Evolutionary conservation across 2,113 vertebrate species (phyloP).

Genomic region (Gallinago jamesoni): DNA sequence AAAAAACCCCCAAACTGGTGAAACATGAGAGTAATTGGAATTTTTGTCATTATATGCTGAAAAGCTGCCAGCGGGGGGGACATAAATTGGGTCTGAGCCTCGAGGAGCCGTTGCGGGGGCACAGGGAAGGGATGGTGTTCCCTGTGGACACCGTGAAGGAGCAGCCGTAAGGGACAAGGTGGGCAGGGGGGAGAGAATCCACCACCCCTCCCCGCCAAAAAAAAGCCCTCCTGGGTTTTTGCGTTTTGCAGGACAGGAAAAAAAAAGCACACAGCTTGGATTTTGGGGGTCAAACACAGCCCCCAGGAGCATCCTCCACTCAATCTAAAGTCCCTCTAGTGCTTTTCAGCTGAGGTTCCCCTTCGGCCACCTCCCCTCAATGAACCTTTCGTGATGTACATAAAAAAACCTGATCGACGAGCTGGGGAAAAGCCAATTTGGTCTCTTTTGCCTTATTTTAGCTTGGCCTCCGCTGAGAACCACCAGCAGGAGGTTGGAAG

Average conservation of each 20-base stretch:
- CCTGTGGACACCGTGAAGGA: rapidly evolving
- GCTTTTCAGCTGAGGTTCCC: neutral
- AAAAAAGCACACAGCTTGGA: rapidly evolving
- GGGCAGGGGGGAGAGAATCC: rapidly evolving
- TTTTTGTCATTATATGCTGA: neutral
- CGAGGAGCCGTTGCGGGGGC: neutral
- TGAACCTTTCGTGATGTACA: rapidly evolving
- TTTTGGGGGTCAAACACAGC: neutral
- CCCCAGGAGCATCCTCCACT: neutral
- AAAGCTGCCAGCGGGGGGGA: neutral
- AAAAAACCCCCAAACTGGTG: neutral
- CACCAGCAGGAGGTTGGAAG: neutral
- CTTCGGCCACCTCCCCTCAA: neutral
- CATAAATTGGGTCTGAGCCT: neutral
- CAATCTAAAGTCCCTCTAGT: rapidly evolving
- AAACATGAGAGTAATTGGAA: neutral
- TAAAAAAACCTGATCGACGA: rapidly evolving
- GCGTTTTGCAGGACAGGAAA: neutral
- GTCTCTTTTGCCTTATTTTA: neutral
- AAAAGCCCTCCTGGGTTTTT: neutral
- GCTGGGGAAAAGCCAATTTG: neutral
- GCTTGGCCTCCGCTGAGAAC: neutral
- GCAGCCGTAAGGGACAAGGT: rapidly evolving
- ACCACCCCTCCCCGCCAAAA: too few relatives aligned
- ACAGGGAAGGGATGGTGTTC: rapidly evolving